Evolutionary conservation across 2,113 vertebrate species (phyloP).

Genomic region (Raja brachyura): DNA sequence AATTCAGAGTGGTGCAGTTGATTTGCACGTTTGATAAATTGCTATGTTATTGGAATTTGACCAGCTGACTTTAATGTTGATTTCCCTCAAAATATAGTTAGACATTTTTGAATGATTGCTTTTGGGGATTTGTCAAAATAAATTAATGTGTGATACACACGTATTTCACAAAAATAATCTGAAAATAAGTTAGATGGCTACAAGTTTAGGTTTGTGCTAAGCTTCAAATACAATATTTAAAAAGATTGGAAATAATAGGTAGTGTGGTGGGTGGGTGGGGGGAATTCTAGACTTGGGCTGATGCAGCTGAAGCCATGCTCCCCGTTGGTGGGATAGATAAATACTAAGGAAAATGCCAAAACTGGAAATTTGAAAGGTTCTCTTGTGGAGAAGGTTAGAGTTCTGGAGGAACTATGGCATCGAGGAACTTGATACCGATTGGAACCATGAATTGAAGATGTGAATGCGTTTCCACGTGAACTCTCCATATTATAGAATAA

Average conservation of each 20-base stretch:
- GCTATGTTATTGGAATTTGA: too few species aligned
- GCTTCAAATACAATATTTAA: background rate
- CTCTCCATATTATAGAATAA: background rate
- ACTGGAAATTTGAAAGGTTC: background rate
- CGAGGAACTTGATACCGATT: background rate
- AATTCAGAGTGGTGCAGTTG: too few species aligned
- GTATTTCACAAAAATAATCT: background rate
- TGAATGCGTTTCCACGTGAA: background rate
- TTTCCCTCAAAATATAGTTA: background rate
- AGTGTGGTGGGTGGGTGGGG: background rate
- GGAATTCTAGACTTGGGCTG: background rate
- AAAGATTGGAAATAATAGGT: background rate
- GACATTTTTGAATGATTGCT: background rate
- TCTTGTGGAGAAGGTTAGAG: background rate
- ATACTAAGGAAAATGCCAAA: background rate
- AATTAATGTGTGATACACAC: too few species aligned
- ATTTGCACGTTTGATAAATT: too few species aligned
- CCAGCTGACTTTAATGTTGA: background rate
- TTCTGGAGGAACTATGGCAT: background rate
- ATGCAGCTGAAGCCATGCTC: background rate
- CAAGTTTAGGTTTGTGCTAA: background rate
- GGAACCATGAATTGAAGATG: background rate
- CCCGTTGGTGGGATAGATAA: background rate
- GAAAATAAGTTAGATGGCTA: background rate
- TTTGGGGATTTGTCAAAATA: background rate